Percentiles rank a stretch among this genome's conserved stretches.
Evolutionary conservation across 2,888 invertebrate species (phyloP).

Genomic region (Tuta absoluta): DNA sequence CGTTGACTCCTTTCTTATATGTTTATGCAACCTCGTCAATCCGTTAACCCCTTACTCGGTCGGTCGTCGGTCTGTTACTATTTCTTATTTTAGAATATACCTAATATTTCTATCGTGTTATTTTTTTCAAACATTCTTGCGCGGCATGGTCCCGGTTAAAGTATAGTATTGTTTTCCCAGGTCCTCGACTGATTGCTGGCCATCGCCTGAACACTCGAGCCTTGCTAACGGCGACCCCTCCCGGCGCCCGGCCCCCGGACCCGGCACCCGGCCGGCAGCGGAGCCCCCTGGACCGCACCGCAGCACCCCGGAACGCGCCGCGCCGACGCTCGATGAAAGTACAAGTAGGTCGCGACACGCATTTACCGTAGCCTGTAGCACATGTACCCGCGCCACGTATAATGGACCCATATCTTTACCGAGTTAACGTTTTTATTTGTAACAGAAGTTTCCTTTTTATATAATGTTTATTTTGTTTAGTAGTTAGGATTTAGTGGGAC

Average conservation of each 20-base stretch:
- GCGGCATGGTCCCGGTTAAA: too few relatives aligned
- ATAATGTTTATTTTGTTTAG: constrained; percentile 62
- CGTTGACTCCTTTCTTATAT: not conserved
- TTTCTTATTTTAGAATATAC: too few relatives aligned
- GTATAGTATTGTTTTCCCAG: constrained; percentile 75
- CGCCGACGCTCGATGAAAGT: constrained; percentile 41
- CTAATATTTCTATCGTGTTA: not conserved
- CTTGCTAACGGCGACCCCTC: constrained; percentile 1
- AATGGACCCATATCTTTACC: constrained; percentile 33
- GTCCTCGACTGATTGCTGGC: constrained; percentile 57
- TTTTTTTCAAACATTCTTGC: not conserved
- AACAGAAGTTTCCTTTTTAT: constrained; percentile 58
- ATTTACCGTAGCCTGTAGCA: constrained; percentile 36
- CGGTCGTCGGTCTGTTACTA: too few relatives aligned
- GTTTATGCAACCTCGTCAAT: not conserved
- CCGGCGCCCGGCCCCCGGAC: constrained; percentile 9
- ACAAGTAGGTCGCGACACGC: constrained; percentile 40
- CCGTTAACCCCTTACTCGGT: not conserved
- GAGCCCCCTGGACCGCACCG: constrained; percentile 4
- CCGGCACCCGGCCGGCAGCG: constrained; percentile 2
- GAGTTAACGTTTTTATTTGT: constrained; percentile 54
- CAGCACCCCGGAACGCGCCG: constrained; percentile 10
- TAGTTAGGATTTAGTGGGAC: constrained; percentile 63
- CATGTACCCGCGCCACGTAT: constrained; percentile 23
- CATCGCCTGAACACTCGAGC: constrained; percentile 20